Evolutionary conservation across 2,113 vertebrate genomes (phyloP).

Genomic region (Upupa epops): DNA sequence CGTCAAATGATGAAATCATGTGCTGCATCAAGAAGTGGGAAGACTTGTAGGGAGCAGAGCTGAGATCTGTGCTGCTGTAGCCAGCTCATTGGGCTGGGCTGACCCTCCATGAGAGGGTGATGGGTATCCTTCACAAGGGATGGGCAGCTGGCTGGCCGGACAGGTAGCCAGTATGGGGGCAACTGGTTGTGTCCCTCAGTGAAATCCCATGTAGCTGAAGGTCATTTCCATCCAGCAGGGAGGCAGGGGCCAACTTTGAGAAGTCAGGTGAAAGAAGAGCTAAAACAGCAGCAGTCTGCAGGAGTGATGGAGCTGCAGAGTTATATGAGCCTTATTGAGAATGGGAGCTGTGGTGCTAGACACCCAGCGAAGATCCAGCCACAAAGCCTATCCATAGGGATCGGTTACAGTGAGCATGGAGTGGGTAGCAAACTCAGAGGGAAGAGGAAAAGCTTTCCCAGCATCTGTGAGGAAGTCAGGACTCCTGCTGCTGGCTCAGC

Average conservation of each 20-base stretch:
- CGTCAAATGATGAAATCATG: too few relatives aligned
- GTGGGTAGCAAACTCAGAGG: neutral
- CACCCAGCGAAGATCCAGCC: neutral
- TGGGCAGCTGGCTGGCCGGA: neutral
- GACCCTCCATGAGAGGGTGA: neutral
- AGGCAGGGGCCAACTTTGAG: neutral
- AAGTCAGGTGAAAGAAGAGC: neutral
- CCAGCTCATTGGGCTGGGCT: neutral
- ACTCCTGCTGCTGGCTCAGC: neutral
- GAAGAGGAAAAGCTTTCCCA: neutral
- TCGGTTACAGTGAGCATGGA: neutral
- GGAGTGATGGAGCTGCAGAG: neutral
- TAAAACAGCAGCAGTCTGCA: neutral
- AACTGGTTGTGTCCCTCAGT: accelerated
- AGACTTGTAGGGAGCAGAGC: neutral
- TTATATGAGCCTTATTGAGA: neutral
- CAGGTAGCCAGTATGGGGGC: too few relatives aligned
- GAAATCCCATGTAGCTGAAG: neutral
- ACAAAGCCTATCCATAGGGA: neutral
- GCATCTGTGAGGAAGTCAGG: neutral
- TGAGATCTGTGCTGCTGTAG: neutral
- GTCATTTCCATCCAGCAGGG: neutral
- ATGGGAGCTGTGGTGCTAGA: neutral
- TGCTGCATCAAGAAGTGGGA: neutral
- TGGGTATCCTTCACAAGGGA: accelerated